Evolutionary conservation across 2,113 vertebrate genomes (phyloP), one percentile per base, ranked within the genome.

Genomic region (Aegotheles bennettii): DNA sequence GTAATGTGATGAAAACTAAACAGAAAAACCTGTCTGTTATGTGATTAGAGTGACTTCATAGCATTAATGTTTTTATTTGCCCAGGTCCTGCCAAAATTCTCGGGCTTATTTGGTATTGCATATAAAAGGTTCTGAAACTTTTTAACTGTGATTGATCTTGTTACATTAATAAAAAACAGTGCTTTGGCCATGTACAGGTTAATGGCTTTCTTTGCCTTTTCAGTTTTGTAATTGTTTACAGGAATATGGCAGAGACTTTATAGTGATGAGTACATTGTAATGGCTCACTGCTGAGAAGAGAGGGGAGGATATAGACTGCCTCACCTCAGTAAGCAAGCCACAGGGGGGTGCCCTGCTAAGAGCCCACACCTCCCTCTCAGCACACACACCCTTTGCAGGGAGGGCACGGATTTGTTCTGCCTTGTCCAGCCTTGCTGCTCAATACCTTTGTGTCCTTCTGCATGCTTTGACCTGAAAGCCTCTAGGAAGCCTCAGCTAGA

Each of bases 61-160:
- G 51, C 71, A 56, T 86, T 93, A 69, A 35, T 4, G 3, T 36
- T 67, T 59, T 79, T 38, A 64, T 64, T 87, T 60, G 63, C 33
- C n/a, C 67, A n/a, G 18, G 75, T n/a, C 14, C 9, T 93, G 61
- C 68, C 85, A 96, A 76, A 94, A 65, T 35, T 87, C 73, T 57
- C 36, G 50, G 2, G n/a, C 89, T 89, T 91, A 76, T 64, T 89
- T 70, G 92, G 28, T 8, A 20, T 21, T 74, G 73, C 33, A 3
- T 75, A 25, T 53, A 61, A 91, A 50, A 87, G 26, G 57, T 92
- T 89, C 53, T 93, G 65, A 61, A 61, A 57, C 3, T 53, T 84
- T 78, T 83, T 83, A 64, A 21, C 45, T 83, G 28, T 7, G 42
- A 92, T 89, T 80, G 82, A 77, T 93, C 92, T 90, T 89, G 73